Evolutionary conservation across 2,797 vertebrate species (phyloP).

Genomic region (Choloepus didactylus): DNA sequence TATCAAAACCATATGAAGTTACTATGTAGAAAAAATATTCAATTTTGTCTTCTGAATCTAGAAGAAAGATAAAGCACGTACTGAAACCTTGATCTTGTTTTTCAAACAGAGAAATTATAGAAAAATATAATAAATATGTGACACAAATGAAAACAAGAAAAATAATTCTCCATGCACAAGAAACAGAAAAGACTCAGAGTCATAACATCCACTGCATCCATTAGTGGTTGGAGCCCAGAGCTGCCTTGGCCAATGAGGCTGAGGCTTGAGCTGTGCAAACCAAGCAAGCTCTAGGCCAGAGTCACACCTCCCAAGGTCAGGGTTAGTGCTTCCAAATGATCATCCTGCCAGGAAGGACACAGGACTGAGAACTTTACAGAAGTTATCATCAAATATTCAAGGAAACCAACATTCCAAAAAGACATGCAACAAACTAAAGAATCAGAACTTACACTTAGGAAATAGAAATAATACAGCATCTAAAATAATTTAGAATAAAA

Average conservation of each 20-base stretch:
- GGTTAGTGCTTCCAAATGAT: not conserved
- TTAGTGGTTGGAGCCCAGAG: not conserved
- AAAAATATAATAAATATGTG: too few relatives aligned
- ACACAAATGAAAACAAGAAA: too few relatives aligned
- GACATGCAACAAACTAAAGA: not conserved
- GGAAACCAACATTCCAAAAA: not conserved
- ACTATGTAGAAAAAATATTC: too few relatives aligned
- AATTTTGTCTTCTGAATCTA: too few relatives aligned
- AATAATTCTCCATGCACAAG: not conserved
- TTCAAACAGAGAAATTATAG: too few relatives aligned
- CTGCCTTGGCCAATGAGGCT: not conserved
- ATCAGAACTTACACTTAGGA: not conserved
- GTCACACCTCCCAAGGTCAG: not conserved
- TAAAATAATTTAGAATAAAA: not conserved
- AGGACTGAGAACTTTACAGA: not conserved
- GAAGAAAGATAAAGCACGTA: too few relatives aligned
- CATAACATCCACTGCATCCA: not conserved
- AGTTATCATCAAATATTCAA: not conserved
- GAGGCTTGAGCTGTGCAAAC: not conserved
- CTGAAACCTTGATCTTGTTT: too few relatives aligned
- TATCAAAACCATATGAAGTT: too few relatives aligned
- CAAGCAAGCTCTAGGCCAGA: not conserved
- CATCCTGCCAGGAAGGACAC: too few relatives aligned
- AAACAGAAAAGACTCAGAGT: not conserved
- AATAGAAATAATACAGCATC: not conserved